Conservation (phyloP, 2,888 invertebrate genomes). For the Sphaeridia pumilis region DNA sequence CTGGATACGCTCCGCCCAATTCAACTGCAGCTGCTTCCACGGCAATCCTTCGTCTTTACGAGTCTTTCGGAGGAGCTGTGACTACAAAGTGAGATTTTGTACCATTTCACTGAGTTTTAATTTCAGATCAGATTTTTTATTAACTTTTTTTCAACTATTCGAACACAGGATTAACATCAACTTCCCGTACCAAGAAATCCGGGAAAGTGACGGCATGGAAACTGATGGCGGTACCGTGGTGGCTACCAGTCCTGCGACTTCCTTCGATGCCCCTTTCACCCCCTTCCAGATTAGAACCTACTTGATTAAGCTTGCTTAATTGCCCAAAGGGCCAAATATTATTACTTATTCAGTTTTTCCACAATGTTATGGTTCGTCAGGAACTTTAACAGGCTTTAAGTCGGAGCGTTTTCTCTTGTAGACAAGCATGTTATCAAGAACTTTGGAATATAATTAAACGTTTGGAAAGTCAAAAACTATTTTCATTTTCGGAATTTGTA, state of each 20-base stretch:
- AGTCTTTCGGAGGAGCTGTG: conserved; percentile 25
- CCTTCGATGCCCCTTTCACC: conserved; percentile 16
- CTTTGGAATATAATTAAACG: too few species aligned
- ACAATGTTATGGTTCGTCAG: too few species aligned
- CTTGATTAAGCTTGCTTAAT: too few species aligned
- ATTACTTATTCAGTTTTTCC: too few species aligned
- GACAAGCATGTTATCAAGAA: too few species aligned
- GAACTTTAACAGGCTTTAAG: too few species aligned
- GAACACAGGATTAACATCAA: background rate
- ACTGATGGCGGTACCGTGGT: background rate
- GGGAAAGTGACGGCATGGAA: conserved; percentile 28
- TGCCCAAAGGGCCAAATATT: too few species aligned
- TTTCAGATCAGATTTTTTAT: background rate
- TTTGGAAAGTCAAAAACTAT: too few species aligned
- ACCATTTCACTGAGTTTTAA: background rate
- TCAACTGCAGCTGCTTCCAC: conserved; percentile 3
- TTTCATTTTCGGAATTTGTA: too few species aligned
- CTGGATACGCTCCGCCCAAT: conserved; percentile 14
- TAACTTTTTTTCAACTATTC: background rate
- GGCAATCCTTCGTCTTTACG: conserved; percentile 22
- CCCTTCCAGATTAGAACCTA: conserved; percentile 30
- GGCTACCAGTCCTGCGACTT: conserved; percentile 1
- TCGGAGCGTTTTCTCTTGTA: too few species aligned
- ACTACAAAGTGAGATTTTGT: conserved; percentile 18
- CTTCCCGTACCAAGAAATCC: conserved; percentile 5